Evolutionary conservation across 1,140 invertebrate species (phyloP).

Genomic region (Brachionus manjavacas): DNA sequence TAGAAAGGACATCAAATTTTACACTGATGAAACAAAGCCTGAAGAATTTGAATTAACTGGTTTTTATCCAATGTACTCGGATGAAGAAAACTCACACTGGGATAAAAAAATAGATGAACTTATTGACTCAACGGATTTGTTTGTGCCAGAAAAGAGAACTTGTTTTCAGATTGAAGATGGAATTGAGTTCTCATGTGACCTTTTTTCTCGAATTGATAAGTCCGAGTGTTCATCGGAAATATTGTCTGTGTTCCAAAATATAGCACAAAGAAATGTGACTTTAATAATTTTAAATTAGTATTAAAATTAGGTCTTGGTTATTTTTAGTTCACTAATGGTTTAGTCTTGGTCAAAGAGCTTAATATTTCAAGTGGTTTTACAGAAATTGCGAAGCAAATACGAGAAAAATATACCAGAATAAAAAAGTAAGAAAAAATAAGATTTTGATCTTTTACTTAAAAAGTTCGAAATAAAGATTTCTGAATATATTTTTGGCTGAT

Average conservation of each 20-base stretch:
- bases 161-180: neutral
- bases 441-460: too few relatives aligned
- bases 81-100: neutral
- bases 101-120: slow-evolving; percentile 39
- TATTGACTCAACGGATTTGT: slow-evolving; percentile 26
- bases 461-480: neutral
- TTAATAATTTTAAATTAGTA: neutral
- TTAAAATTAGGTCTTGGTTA: neutral
- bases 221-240: neutral
- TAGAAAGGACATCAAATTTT: slow-evolving; percentile 19
- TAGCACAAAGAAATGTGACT: neutral
- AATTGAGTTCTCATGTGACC: neutral
- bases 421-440: neutral
- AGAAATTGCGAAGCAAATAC: neutral
- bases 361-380: neutral
- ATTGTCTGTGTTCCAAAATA: neutral
- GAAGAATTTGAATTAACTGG: slow-evolving; percentile 3
- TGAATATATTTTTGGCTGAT: neutral
- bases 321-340: slow-evolving; percentile 9
- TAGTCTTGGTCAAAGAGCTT: neutral
- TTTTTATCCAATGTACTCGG: slow-evolving; percentile 27
- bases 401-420: neutral
- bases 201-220: neutral
- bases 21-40: neutral
- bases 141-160: neutral